Evolutionary conservation across 2,888 invertebrate species (phyloP), one percentile per base, ranked within the genome.

Genomic region (Cantharis nigra): DNA sequence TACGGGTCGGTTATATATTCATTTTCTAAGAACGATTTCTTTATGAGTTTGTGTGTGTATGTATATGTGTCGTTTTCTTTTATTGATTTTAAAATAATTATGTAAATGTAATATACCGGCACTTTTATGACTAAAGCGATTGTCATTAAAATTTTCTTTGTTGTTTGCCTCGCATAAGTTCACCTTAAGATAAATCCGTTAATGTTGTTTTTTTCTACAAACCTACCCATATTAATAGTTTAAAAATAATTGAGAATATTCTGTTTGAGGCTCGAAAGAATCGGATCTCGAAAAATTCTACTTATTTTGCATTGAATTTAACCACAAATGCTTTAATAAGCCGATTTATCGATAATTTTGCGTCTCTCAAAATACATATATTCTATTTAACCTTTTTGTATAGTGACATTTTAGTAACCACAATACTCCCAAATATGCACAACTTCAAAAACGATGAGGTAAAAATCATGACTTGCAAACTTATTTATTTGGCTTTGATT

Each of bases 41-140:
- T 67, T 67, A 26, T 67, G 65, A 23, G 65, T 64, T 20, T 67
- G 65, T 67, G 65, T 67, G 65, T 65, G 65, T 67, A 26, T 67
- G 65, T 70, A 30, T 74, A 63, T 71, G 64, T 65, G 49, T 28
- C 33, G 65, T 65, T 75, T 75, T 64, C 70, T 71, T 75, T 70
- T 75, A 75, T 75, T 75, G 75, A 75, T 75, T 75, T 75, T 64
- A 20, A 75, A 71, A 75, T 70, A 70, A 63, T 70, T 75, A 75
- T 75, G 75, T 70, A 75, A 75, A 75, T 75, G 63, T 65, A 69
- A 74, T 73, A 69, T 14, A n/a, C 74, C 74, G 64, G 23, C 64
- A 64, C 64, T 69, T 74, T 74, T 74, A 70, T 70, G 70, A 33
- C 28, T 69, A 33, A 11, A 9, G 13, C 16, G 23, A 67, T 23